Percentiles rank a stretch among this genome's conserved stretches.
These are phyloP conservation scores for Clarias macrocephalus DNA, from an alignment of 2,113 vertebrate species.

Conservation along the genomic window DNA sequence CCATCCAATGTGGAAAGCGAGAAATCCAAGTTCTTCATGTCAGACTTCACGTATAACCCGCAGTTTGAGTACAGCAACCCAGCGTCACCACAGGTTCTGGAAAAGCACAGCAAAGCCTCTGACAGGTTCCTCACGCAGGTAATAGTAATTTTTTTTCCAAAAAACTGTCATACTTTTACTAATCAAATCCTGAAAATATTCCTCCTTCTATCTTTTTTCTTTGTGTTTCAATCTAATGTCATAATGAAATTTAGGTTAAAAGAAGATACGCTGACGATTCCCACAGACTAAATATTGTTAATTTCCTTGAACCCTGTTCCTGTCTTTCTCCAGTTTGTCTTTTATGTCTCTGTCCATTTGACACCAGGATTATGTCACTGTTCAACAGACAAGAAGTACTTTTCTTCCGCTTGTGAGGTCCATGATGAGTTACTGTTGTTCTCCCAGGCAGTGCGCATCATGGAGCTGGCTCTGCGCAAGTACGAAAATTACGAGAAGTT, in stretches of 20 bases:
- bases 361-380: not conserved
- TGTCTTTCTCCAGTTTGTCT: not conserved
- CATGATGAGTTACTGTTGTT: not conserved
- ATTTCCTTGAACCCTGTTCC: not conserved
- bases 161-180: not conserved
- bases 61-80: slow-evolving; percentile 90
- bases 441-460: slow-evolving; percentile 83
- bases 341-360: not conserved
- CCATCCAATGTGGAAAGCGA: slow-evolving; percentile 89
- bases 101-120: slow-evolving; percentile 80
- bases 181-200: not conserved
- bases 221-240: not conserved
- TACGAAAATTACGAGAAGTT: slow-evolving; percentile 91
- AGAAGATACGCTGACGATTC: not conserved
- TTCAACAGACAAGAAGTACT: not conserved
- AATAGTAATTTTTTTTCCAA: not conserved
- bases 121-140: slow-evolving; percentile 79
- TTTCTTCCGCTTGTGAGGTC: not conserved
- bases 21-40: slow-evolving; percentile 85
- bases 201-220: not conserved
- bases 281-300: not conserved
- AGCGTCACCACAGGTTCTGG: slow-evolving; percentile 74
- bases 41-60: slow-evolving; percentile 85
- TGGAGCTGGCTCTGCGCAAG: slow-evolving; percentile 83
- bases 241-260: not conserved